Evolutionary conservation across 2,888 invertebrate genomes (phyloP).

Genomic region (Morpho deidamia): DNA sequence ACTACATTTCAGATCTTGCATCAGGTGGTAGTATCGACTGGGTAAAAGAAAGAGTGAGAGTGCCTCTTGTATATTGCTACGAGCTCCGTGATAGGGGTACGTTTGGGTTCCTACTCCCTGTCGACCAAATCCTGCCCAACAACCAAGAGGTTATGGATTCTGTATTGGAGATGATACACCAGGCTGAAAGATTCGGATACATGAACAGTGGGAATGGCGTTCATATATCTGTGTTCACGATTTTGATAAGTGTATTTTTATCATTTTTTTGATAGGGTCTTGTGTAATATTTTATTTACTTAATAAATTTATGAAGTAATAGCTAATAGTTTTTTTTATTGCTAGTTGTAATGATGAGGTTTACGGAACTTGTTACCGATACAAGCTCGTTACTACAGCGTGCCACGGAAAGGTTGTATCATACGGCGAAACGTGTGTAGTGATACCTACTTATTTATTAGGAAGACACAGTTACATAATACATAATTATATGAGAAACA

Average conservation of each 20-base stretch:
- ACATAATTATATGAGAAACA: no score
- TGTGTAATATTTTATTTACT: background rate
- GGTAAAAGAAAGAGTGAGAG: conserved; percentile 81
- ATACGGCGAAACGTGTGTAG: no score
- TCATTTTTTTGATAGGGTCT: background rate
- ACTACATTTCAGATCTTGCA: conserved; percentile 77
- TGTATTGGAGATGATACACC: conserved; percentile 50
- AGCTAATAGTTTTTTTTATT: background rate
- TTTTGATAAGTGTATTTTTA: background rate
- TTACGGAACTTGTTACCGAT: no score
- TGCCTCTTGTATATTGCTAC: conserved; percentile 83
- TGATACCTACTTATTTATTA: no score
- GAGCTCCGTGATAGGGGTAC: conserved; percentile 84
- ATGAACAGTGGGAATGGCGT: conserved; percentile 30
- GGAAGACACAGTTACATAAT: no score
- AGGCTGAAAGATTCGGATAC: conserved; percentile 54
- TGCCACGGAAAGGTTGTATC: no score
- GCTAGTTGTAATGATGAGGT: background rate
- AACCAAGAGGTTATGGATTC: conserved; percentile 78
- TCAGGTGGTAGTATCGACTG: conserved; percentile 86
- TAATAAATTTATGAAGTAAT: background rate
- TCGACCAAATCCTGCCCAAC: conserved; percentile 81
- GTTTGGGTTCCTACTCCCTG: conserved; percentile 84
- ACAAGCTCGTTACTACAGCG: no score
- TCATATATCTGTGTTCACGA: background rate